Evolutionary conservation across 1,140 invertebrate species (phyloP), one percentile per base, ranked within the genome.

Genomic region (Microplitis demolitor): DNA sequence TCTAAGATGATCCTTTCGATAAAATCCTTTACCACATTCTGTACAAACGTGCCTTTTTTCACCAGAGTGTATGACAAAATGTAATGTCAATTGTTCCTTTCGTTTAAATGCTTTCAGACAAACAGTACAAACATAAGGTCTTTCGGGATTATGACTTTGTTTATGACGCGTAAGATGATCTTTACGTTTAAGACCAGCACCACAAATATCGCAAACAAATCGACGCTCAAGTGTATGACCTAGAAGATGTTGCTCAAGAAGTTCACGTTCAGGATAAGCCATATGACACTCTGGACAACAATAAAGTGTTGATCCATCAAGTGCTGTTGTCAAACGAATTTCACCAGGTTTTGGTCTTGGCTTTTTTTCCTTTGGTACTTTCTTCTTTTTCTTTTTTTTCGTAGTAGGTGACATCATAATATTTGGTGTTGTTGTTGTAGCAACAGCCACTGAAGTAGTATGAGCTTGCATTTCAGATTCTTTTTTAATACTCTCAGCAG

Each of bases 361-460:
- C 77, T 95, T 94, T 76, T 94, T 93, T 77, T 94, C 93, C 79
- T 94, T 94, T 14, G 90, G 89, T 0, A 89, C 87, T 85, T 94
- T 94, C 90, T 95, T 95, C 84, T 94, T 94, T 80, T 94, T 94
- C 85, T 94, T 94, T 82, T 93, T 94, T 77, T 93, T 94, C n/a
- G 87, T 87, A 56, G 84, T 88, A 3, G 88, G 84, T 11, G 87
- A 86, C 85, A 87, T 86, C 83, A 86, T 85, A 64, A 87, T 87
- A 66, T 87, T 87, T 24, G 86, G 83, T 1, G 85, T 85, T 37
- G 85, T 87, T 0, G 88, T 86, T 16, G 89, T 89, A 35, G 88
- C 90, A 9, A 86, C 83, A 0, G 88, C 88, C 4, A 90, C 86
- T 0, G 89, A 87, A 0, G 88, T 88, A 0, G 89, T 90, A 77